These are phyloP conservation scores for Acinonyx jubatus DNA, from an alignment of 2,113 vertebrate species.

Conservation along the genomic window DNA sequence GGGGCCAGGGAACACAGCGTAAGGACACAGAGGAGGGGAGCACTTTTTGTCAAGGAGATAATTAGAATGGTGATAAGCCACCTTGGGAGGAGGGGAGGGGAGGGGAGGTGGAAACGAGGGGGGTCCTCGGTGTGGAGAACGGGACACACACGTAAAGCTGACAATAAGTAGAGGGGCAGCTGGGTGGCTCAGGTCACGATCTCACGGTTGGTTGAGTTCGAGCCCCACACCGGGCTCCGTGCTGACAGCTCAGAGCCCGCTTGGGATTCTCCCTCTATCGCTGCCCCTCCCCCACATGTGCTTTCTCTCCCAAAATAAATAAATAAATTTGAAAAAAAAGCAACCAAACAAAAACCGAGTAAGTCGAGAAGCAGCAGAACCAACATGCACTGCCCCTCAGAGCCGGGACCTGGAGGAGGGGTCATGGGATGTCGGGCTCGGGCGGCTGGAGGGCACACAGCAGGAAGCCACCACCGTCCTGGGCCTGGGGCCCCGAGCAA, in stretches of 20 bases:
- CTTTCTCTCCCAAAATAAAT: too few species aligned
- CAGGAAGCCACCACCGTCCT: rapidly evolving
- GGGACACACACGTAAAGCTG: neutral
- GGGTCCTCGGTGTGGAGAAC: neutral
- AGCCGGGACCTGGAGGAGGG: too few species aligned
- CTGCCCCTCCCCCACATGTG: too few species aligned
- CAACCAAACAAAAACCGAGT: neutral
- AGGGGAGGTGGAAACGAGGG: rapidly evolving
- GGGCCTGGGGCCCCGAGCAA: neutral
- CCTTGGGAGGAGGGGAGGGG: rapidly evolving
- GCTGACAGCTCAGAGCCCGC: too few species aligned
- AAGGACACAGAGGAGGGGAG: rapidly evolving
- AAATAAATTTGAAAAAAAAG: too few species aligned
- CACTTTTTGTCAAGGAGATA: rapidly evolving
- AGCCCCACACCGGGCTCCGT: too few species aligned
- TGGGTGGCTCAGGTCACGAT: too few species aligned
- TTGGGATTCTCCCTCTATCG: too few species aligned
- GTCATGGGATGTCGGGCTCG: neutral
- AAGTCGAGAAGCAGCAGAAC: neutral
- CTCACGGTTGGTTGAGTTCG: too few species aligned
- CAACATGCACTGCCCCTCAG: neutral
- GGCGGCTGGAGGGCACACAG: rapidly evolving
- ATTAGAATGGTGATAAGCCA: rapidly evolving
- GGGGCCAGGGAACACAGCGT: neutral
- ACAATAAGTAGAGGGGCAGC: too few species aligned